Base-by-base conservation (phyloP, 1,140 invertebrate genomes). In the Xylocopa sonorina region DNA sequence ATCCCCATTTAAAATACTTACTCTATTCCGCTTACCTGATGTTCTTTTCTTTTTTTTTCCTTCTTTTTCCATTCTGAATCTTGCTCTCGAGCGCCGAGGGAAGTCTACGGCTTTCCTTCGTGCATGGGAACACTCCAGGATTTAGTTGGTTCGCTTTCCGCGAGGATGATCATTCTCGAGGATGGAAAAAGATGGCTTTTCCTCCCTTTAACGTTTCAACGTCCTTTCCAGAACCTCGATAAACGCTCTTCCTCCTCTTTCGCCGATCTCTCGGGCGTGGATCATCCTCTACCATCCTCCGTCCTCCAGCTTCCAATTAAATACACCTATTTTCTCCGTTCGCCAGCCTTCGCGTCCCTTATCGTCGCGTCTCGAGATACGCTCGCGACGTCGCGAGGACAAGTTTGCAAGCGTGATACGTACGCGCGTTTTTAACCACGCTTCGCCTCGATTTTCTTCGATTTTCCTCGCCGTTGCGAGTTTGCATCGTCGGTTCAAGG, bases 381-480 rank as follows among this genome's bases (percentile, higher is more conserved):
- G 55, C 21, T 58, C 55, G n/a, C 63, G 74, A 76, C 66, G 66
- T 78, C 67, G n/a, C 27, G 50, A 16, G 46, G 75, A 78, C 64
- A 71, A 41, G 75, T 78, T 78, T 78, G 66, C 77, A 79, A 74
- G 58, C 60, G 69, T 74, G 64, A 79, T 74, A 79, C 69, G 50
- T 66, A 58, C 51, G 46, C 78, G 38, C 64, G 57, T 57, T 63
- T 43, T 29, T 24, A 24, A n/a, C 67, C 0, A 21, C 43, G 32
- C n/a, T 29, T 46, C 43, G 16, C 68, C 41, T 53, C 21, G 38
- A 41, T 41, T 53, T 64, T 38, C 29, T 24, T 0, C 58, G 57
- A 53, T 46, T 78, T 46, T n/a, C 18, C 38, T 6, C 12, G 18
- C 16, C 1, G 18, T n/a, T n/a, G n/a, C n/a, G n/a, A n/a, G n/a